These are phyloP conservation scores for Tetramorium bicarinatum DNA, from an alignment of 2,888 invertebrate genomes.

Conservation along the genomic window DNA sequence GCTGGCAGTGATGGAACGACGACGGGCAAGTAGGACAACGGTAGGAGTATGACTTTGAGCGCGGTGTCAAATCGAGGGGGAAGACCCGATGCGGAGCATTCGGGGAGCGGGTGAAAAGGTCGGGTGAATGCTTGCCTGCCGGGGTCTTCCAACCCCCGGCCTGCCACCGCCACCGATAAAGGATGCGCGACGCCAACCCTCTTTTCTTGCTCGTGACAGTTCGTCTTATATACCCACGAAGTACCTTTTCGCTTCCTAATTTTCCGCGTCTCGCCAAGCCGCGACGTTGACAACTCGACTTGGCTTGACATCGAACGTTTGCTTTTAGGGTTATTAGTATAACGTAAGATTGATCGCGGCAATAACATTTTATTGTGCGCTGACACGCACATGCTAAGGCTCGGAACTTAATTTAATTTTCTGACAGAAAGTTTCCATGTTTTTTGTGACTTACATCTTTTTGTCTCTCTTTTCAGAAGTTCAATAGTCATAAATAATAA, in stretches of 20 bases:
- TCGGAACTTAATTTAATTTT: slow-evolving; percentile 28
- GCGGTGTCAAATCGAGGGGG: slow-evolving; percentile 71
- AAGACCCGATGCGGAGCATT: slow-evolving; percentile 58
- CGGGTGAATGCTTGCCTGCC: slow-evolving; percentile 51
- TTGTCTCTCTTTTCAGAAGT: background rate
- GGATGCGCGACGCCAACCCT: slow-evolving; percentile 58
- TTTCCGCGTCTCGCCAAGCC: slow-evolving; percentile 15
- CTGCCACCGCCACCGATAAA: slow-evolving; percentile 68
- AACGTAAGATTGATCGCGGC: slow-evolving; percentile 35
- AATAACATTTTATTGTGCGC: slow-evolving; percentile 38
- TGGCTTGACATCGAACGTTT: slow-evolving; percentile 19
- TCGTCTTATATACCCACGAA: slow-evolving; percentile 60
- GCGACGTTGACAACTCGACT: slow-evolving; percentile 46
- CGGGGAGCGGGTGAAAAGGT: slow-evolving; percentile 57
- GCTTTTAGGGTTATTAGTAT: slow-evolving; percentile 43
- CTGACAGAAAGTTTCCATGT: background rate
- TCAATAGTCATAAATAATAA: background rate
- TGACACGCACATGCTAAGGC: slow-evolving; percentile 9
- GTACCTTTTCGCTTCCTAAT: slow-evolving; percentile 32
- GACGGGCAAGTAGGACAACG: slow-evolving; percentile 45
- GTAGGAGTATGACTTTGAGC: slow-evolving; percentile 66
- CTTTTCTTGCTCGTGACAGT: slow-evolving; percentile 65
- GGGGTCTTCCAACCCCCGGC: slow-evolving; percentile 60
- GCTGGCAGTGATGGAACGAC: slow-evolving; percentile 75
- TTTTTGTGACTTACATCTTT: background rate